A percentile compares a stretch with the other conserved stretches of the same genome.
phyloP scores from a whole-genome alignment of 2,797 vertebrate species.

The Halcyon leucocephala region DNA sequence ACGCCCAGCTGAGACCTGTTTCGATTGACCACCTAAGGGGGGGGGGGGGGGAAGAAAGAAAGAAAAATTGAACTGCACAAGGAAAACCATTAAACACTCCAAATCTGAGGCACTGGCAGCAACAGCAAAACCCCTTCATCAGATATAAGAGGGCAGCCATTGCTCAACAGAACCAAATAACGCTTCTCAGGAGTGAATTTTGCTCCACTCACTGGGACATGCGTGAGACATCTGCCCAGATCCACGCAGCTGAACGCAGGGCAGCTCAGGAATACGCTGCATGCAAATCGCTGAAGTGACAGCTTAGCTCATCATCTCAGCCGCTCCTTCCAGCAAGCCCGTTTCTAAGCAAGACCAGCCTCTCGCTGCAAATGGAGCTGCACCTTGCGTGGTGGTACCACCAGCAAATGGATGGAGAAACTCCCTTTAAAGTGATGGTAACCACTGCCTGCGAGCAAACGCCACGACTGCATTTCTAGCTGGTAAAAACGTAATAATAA shows the following conservation, averaged over 20 bases:
- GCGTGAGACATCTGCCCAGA: not conserved
- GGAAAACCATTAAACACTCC: not conserved
- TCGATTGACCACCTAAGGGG: not conserved
- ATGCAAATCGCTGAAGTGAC: not conserved
- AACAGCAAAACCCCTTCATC: not conserved
- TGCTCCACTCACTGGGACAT: not conserved
- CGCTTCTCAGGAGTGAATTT: not conserved
- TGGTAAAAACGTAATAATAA: not conserved
- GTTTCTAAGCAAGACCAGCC: slow-evolving; percentile 23
- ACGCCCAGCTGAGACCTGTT: not conserved
- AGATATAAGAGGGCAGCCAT: not conserved
- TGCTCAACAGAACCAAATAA: not conserved
- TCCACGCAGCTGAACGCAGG: not conserved
- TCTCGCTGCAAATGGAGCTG: slow-evolving; percentile 56
- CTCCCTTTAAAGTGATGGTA: slow-evolving; percentile 42
- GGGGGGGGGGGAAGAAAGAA: no score
- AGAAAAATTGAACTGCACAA: not conserved
- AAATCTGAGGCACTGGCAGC: not conserved
- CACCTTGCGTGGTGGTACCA: slow-evolving; percentile 26
- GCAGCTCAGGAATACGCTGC: not conserved
- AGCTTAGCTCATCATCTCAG: slow-evolving; percentile 42
- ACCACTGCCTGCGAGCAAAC: not conserved
- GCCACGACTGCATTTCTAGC: not conserved
- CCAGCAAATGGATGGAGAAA: slow-evolving; percentile 68
- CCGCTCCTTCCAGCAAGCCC: not conserved